Conservation (phyloP, 2,888 invertebrate species). For the Dastarcus helophoroides region DNA sequence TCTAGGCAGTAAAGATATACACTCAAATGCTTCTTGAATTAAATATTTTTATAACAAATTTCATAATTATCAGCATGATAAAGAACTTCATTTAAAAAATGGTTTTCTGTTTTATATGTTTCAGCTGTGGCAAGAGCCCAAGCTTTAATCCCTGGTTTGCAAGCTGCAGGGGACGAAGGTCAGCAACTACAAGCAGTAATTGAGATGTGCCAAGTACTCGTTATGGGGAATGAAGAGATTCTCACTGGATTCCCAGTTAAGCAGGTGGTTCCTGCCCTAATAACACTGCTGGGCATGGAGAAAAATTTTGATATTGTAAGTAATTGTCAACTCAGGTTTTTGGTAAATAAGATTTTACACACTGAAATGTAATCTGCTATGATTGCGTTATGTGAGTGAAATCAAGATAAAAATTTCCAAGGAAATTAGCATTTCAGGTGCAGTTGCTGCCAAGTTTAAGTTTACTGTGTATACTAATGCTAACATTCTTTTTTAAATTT, state of each 20-base stretch:
- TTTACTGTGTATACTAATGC: constrained; percentile 24
- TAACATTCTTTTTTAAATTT: constrained; percentile 14
- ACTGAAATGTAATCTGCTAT: too few relatives aligned
- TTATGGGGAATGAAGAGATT: constrained; percentile 99
- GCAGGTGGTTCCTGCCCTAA: constrained; percentile 92
- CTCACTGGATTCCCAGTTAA: constrained; percentile 97
- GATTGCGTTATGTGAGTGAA: too few relatives aligned
- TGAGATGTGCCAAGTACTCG: constrained; percentile 96
- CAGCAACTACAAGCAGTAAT: constrained; percentile 94
- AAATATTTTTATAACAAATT: too few relatives aligned
- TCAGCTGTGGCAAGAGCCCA: constrained; percentile 78
- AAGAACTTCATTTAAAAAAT: too few relatives aligned
- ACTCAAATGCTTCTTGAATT: too few relatives aligned
- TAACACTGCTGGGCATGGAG: constrained; percentile 86
- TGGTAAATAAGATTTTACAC: too few relatives aligned
- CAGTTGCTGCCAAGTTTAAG: constrained; percentile 20
- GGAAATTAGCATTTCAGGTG: constrained; percentile 22
- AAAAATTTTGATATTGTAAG: constrained; percentile 95
- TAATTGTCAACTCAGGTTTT: constrained; percentile 8
- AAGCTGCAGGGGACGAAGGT: constrained; percentile 88
- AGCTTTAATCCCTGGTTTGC: constrained; percentile 81
- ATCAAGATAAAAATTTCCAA: too few relatives aligned
- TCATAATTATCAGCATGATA: too few relatives aligned
- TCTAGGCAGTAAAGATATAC: too few relatives aligned
- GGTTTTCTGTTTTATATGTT: constrained; percentile 11